Evolutionary conservation across 2,797 vertebrate genomes (phyloP).

Genomic region (Microctenopoma lineatum): DNA sequence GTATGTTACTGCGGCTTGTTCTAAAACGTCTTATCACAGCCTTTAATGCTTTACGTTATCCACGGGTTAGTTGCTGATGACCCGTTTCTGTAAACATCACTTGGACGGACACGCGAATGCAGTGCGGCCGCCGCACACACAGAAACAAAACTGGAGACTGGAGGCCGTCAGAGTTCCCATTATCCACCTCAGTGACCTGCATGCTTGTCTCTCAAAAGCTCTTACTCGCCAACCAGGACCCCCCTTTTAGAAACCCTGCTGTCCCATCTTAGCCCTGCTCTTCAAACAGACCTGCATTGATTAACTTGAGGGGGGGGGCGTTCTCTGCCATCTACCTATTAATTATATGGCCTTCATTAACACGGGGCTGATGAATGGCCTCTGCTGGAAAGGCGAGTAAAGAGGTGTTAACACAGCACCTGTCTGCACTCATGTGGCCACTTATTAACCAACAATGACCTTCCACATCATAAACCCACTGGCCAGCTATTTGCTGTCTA

Average conservation of each 20-base stretch:
- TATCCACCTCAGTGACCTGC: conserved; percentile 48
- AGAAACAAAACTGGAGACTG: conserved; percentile 49
- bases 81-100: conserved; percentile 27
- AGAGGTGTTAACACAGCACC: conserved; percentile 89
- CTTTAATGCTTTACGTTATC: conserved; percentile 21
- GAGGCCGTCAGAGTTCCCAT: conserved; percentile 51
- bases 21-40: conserved; percentile 27
- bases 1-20: conserved; percentile 23
- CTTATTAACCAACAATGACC: conserved; percentile 91
- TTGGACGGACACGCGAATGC: background rate
- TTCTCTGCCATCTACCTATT: conserved; percentile 83
- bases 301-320: conserved; percentile 70
- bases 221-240: conserved; percentile 45
- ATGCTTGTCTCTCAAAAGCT: conserved; percentile 50
- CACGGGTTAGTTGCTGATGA: conserved; percentile 13
- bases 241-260: conserved; percentile 49
- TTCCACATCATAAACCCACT: conserved; percentile 87
- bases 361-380: conserved; percentile 84
- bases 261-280: conserved; percentile 73
- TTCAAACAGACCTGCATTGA: conserved; percentile 83
- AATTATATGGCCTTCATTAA: conserved; percentile 86
- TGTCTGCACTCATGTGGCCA: conserved; percentile 87
- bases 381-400: conserved; percentile 80
- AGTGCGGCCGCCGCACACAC: conserved; percentile 18
- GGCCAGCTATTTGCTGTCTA: conserved; percentile 86